These are phyloP conservation scores for Temnothorax nylanderi DNA, from an alignment of 1,140 invertebrate species.

Conservation along the genomic window DNA sequence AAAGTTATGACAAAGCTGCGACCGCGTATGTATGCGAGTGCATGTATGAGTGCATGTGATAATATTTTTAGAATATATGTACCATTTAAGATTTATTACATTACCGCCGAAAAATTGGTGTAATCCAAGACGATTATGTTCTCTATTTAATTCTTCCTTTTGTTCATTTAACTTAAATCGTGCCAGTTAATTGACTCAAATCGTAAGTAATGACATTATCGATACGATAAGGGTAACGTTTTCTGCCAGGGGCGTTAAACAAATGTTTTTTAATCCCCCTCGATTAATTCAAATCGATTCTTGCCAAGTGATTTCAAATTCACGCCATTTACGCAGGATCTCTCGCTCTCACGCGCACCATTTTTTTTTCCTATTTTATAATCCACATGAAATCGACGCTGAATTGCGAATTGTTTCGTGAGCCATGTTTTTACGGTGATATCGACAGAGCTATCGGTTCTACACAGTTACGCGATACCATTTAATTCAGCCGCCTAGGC, in stretches of 20 bases:
- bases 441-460: neutral
- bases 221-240: neutral
- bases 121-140: slow-evolving; percentile 46
- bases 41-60: neutral
- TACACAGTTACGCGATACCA: neutral
- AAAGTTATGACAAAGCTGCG: neutral
- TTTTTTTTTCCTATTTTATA: neutral
- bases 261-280: neutral
- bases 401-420: slow-evolving; percentile 24
- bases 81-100: neutral
- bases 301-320: neutral
- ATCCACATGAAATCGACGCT: neutral
- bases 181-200: slow-evolving; percentile 34
- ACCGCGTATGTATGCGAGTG: neutral
- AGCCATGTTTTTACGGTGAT: slow-evolving; percentile 15
- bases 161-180: slow-evolving; percentile 8
- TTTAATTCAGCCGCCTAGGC: slow-evolving; percentile 19
- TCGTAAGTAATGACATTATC: slow-evolving; percentile 12
- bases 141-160: slow-evolving; percentile 17
- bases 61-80: slow-evolving; percentile 33
- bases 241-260: neutral
- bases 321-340: neutral
- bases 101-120: slow-evolving; percentile 4
- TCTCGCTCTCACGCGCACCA: neutral
- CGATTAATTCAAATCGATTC: neutral